Evolutionary conservation across 1,140 invertebrate species (phyloP).

Genomic region (Cotesia glomerata): DNA sequence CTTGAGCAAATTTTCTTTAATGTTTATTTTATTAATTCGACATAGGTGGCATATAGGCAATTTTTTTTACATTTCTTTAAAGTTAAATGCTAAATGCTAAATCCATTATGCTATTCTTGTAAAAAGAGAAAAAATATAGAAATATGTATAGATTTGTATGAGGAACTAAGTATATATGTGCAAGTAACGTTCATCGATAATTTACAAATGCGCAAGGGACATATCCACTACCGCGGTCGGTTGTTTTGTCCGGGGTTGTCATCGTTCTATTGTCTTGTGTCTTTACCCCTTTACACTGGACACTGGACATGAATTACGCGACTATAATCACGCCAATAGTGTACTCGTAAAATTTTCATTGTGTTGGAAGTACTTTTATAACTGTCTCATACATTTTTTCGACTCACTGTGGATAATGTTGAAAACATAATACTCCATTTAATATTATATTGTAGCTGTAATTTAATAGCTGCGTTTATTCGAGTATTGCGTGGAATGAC

Average conservation of each 20-base stretch:
- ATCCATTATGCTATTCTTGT: too few relatives aligned
- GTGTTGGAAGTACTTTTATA: neutral
- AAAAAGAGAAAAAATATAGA: too few relatives aligned
- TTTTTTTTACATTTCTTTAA: too few relatives aligned
- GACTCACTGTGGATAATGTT: neutral
- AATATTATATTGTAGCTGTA: neutral
- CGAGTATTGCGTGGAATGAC: neutral
- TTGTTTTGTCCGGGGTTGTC: neutral
- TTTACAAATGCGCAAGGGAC: neutral
- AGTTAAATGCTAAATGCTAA: too few relatives aligned
- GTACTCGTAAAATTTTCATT: conserved; percentile 21
- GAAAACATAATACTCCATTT: neutral
- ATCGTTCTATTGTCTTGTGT: neutral
- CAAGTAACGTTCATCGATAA: conserved; percentile 1
- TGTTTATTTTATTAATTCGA: too few relatives aligned
- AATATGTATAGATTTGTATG: neutral
- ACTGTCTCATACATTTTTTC: conserved; percentile 6
- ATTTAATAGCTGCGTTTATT: too few relatives aligned
- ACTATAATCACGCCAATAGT: conserved; percentile 18
- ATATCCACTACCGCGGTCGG: neutral
- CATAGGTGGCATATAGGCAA: too few relatives aligned
- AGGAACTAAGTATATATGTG: neutral
- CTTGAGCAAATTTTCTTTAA: too few relatives aligned
- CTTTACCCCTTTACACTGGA: conserved; percentile 6
- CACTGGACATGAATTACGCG: conserved; percentile 5